Percentiles rank a stretch among this genome's conserved stretches.
Evolutionary conservation across 1,140 invertebrate genomes (phyloP).

Genomic region (Octopus bimaculoides): DNA sequence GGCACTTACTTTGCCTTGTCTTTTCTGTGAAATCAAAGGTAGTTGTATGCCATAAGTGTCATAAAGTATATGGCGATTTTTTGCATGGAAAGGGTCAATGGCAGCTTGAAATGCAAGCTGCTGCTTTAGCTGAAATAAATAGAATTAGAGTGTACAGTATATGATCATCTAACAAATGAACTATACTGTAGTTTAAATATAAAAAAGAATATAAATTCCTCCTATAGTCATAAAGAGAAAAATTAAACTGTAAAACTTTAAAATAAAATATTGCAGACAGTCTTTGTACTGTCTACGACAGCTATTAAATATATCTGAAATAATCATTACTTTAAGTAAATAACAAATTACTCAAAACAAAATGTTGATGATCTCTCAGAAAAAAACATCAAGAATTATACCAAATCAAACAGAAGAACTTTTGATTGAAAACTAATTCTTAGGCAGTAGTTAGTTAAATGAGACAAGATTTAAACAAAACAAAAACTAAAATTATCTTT

Average conservation of each 20-base stretch:
- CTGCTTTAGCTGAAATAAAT: conserved; percentile 25
- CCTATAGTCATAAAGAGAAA: background rate
- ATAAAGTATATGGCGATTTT: conserved; percentile 48
- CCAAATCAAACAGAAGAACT: too few species aligned
- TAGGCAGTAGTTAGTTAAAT: too few species aligned
- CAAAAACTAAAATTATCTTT: too few species aligned
- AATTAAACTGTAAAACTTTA: background rate
- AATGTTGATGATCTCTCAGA: too few species aligned
- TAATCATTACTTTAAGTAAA: background rate
- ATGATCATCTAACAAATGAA: background rate
- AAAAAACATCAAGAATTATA: too few species aligned
- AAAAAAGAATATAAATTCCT: background rate
- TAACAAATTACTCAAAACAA: too few species aligned
- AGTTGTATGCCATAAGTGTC: conserved; percentile 55
- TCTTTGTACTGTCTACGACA: background rate
- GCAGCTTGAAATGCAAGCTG: conserved; percentile 40
- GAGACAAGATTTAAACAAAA: too few species aligned
- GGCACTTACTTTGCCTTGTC: conserved; percentile 33
- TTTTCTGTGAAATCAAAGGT: conserved; percentile 49
- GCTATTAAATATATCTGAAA: background rate
- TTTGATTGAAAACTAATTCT: too few species aligned
- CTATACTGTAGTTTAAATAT: background rate
- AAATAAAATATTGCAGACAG: background rate
- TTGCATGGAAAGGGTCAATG: conserved; percentile 50
- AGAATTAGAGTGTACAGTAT: background rate